Base-by-base conservation (phyloP, 2,113 vertebrate genomes). In the Carassius carassius region DNA sequence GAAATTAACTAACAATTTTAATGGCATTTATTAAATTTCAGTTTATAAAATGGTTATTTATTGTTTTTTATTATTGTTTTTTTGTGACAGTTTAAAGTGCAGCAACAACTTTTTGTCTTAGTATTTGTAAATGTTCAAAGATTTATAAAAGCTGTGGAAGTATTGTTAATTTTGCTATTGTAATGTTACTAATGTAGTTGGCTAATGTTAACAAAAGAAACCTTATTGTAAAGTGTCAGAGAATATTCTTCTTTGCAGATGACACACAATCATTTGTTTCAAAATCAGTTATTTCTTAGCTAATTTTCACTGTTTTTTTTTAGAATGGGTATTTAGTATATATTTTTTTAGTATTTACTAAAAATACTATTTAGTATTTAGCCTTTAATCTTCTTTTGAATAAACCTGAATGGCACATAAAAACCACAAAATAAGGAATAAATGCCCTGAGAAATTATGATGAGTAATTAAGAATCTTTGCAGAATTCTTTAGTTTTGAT, bases 401-500 rank as follows among this genome's bases (percentile, higher is more conserved):
- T 49, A 75, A 51, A 49, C 11, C 49, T 67, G 84, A 82, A 65
- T 69, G 56, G 60, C 70, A 75, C 21, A 63, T 58, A 37, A 78
- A 86, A 84, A 54, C 72, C 72, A 62, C 41, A 51, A 16, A 8
- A 70, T 58, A 72, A 51, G 49, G 16, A 86, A 76, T 67, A 62
- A 29, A 60, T 80, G 67, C 14, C 67, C 56, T 72, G 62, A 56
- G 49, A 62, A 75, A 84, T 84, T 81, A 56, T 23, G 73, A 35
- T 32, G 44, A 67, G 47, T 84, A 78, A 84, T 84, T 77, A 60
- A 82, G 65, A 69, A 21, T 49, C 75, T 47, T 67, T 65, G 13
- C 77, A 78, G 29, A 60, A 72, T 37, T 7, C 32, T 13, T 62
- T 35, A 54, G 29, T 77, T 81, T 77, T 81, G 37, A 82, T 82